A percentile compares a stretch with the other conserved stretches of the same genome.
Conservation (phyloP, 2,888 invertebrate genomes). For the Orgyia antiqua region DNA sequence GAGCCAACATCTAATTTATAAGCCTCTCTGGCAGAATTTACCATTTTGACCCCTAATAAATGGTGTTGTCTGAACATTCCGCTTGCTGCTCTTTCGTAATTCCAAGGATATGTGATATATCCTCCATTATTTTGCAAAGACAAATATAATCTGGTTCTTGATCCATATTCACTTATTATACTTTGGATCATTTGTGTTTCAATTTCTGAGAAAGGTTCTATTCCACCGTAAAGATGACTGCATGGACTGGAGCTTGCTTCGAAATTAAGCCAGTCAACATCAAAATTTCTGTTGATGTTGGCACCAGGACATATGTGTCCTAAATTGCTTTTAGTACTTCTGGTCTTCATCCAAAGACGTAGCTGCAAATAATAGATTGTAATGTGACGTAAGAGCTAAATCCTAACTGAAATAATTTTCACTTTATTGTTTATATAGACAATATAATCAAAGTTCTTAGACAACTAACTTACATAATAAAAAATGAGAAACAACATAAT, state of each 20-base stretch:
- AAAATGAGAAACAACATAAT: no score
- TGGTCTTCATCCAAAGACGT: constrained; percentile 83
- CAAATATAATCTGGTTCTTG: constrained; percentile 79
- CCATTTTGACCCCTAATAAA: constrained; percentile 46
- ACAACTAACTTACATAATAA: no score
- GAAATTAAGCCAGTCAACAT: constrained; percentile 81
- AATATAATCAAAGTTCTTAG: no score
- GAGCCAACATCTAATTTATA: constrained; percentile 48
- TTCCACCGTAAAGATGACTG: constrained; percentile 80
- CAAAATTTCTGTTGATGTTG: constrained; percentile 88
- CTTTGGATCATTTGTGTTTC: constrained; percentile 79
- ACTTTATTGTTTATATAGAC: no score
- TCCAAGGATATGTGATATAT: constrained; percentile 83
- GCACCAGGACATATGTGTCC: constrained; percentile 80
- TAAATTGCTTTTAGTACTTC: constrained; percentile 55
- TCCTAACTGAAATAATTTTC: no score
- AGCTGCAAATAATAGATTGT: constrained; percentile 68
- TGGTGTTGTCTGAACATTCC: constrained; percentile 54
- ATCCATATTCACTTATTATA: constrained; percentile 67
- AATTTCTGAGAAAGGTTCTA: constrained; percentile 80
- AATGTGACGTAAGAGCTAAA: no score
- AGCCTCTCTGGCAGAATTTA: constrained; percentile 31
- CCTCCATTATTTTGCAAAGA: constrained; percentile 87
- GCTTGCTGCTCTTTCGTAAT: constrained; percentile 70
- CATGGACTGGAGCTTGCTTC: constrained; percentile 80